Conservation (phyloP, 2,888 invertebrate species). For the Apamea anceps region DNA sequence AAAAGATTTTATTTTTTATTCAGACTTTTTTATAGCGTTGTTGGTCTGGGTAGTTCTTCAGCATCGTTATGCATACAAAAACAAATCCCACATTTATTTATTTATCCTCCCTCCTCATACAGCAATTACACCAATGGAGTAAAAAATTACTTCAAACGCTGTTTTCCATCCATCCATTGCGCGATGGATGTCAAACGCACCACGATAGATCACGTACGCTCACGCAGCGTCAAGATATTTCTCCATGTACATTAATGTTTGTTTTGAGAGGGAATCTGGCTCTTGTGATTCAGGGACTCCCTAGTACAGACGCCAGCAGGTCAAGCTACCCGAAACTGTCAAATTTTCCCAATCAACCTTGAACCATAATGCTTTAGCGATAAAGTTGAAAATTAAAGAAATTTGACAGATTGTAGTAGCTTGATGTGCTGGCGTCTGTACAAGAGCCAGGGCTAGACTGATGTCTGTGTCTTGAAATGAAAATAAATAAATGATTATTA, state of each 20-base stretch:
- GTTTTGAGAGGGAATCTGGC: not conserved
- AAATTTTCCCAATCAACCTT: too few species aligned
- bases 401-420: too few species aligned
- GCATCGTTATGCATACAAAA: not conserved
- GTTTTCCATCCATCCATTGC: not conserved
- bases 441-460: too few species aligned
- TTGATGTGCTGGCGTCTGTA: too few species aligned
- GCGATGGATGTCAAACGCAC: not conserved
- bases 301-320: too few species aligned
- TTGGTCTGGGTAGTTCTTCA: not conserved
- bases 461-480: too few species aligned
- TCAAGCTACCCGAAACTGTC: too few species aligned
- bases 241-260: not conserved
- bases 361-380: too few species aligned
- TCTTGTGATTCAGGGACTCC: too few species aligned
- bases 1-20: conserved; percentile 2
- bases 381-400: too few species aligned
- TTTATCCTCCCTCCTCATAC: not conserved
- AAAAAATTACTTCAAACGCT: not conserved
- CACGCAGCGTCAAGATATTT: not conserved
- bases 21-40: not conserved
- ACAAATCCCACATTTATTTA: not conserved
- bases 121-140: not conserved
- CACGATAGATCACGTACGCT: not conserved
- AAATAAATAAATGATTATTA: too few species aligned